Conservation (phyloP, 2,113 vertebrate species). For the Myiopsitta monachus region DNA sequence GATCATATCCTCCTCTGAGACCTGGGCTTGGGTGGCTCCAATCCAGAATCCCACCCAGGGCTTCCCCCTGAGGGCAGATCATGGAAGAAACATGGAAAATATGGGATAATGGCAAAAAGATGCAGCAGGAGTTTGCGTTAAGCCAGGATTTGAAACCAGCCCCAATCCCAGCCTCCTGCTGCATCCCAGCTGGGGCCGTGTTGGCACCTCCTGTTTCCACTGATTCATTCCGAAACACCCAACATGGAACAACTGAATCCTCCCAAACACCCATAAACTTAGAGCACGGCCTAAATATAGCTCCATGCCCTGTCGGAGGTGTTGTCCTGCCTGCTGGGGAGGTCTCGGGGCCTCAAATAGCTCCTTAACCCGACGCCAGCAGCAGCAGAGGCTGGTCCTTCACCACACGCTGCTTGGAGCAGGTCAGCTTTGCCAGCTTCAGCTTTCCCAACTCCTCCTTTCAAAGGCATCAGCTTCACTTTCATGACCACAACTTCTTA, state of each 20-base stretch:
- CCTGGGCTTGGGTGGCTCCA: not conserved
- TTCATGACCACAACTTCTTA: rapidly evolving
- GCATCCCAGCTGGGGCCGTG: not conserved
- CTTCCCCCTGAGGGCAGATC: not conserved
- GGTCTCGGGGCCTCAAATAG: not conserved
- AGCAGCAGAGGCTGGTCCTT: not conserved
- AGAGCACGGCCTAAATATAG: conserved; percentile 9
- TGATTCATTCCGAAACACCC: not conserved
- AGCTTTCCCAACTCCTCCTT: no score
- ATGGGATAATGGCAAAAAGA: not conserved
- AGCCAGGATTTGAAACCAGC: not conserved
- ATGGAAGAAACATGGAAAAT: not conserved
- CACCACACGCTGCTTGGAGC: not conserved
- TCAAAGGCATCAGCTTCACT: not conserved
- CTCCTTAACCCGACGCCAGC: not conserved
- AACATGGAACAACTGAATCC: not conserved
- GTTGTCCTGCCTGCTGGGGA: not conserved
- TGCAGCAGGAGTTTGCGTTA: not conserved
- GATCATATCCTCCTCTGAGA: rapidly evolving
- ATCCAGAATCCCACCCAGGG: not conserved
- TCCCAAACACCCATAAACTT: not conserved
- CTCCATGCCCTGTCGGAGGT: not conserved
- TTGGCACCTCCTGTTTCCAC: not conserved
- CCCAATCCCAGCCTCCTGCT: rapidly evolving
- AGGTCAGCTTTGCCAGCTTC: not conserved